Percentiles rank a stretch among this genome's conserved stretches.
These are phyloP conservation scores for Lasiurus cinereus DNA, from an alignment of 2,113 vertebrate genomes.

Conservation along the genomic window DNA sequence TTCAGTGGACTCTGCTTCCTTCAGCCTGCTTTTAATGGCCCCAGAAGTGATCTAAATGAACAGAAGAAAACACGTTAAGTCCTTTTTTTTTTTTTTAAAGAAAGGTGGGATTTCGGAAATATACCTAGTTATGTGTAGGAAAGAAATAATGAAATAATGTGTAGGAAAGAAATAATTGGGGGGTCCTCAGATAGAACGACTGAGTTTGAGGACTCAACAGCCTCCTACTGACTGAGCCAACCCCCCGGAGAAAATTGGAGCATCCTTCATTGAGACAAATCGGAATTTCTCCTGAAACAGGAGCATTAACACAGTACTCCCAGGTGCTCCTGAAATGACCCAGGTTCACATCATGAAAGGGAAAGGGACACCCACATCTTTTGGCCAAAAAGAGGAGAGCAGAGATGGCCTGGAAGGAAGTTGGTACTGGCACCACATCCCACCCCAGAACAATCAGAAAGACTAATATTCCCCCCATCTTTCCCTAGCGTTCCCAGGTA, in stretches of 20 bases:
- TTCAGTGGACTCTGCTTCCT: slow-evolving; percentile 90
- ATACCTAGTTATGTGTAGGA: background rate
- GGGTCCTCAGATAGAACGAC: too few relatives aligned
- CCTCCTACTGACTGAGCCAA: background rate
- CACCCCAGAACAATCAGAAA: background rate
- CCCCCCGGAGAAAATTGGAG: background rate
- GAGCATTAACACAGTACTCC: background rate
- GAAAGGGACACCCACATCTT: background rate
- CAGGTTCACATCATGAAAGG: background rate
- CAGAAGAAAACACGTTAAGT: background rate
- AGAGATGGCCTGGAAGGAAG: background rate
- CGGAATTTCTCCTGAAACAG: background rate
- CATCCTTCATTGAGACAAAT: background rate
- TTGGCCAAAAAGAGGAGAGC: background rate
- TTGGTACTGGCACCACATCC: background rate
- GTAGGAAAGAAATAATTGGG: background rate
- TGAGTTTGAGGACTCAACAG: background rate
- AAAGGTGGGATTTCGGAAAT: background rate
- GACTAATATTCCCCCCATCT: background rate
- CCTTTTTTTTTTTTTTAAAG: background rate
- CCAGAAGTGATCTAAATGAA: slow-evolving; percentile 88
- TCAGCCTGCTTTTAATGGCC: slow-evolving; percentile 88
- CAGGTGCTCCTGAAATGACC: background rate
- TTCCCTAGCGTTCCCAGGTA: background rate
- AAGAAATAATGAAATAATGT: background rate